phyloP scores from a whole-genome alignment of 2,888 invertebrate genomes.

The Amphipyra berbera region DNA sequence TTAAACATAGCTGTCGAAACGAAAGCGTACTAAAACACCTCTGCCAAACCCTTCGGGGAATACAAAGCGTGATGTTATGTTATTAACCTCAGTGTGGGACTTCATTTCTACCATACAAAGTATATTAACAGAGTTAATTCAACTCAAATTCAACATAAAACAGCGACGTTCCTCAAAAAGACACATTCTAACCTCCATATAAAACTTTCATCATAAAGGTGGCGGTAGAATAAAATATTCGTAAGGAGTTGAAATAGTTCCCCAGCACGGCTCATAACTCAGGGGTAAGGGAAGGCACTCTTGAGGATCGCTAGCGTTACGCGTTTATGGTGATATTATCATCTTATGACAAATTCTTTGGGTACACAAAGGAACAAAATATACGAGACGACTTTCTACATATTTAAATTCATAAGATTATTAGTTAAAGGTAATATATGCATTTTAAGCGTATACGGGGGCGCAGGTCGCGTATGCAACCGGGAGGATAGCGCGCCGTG shows the following conservation, averaged over 20 bases:
- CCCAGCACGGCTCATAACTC: constrained; percentile 42
- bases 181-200: constrained; percentile 25
- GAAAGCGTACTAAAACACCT: no score
- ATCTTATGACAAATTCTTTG: background rate
- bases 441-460: no score
- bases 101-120: background rate
- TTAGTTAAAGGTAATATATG: no score
- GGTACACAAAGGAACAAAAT: background rate
- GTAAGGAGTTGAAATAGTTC: constrained; percentile 51
- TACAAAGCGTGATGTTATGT: no score
- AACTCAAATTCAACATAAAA: constrained; percentile 7
- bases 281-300: constrained; percentile 23
- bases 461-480: no score
- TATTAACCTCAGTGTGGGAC: background rate
- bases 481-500: no score
- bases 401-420: no score
- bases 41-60: no score
- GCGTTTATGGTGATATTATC: constrained; percentile 26
- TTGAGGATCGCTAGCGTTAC: constrained; percentile 25
- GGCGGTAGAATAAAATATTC: constrained; percentile 53
- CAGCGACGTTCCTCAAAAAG: constrained; percentile 18
- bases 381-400: no score
- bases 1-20: no score
- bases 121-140: background rate
- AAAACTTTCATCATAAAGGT: constrained; percentile 55